Base-by-base conservation (phyloP, 2,797 vertebrate genomes). In the Xiphorhynchus erythropygius region DNA sequence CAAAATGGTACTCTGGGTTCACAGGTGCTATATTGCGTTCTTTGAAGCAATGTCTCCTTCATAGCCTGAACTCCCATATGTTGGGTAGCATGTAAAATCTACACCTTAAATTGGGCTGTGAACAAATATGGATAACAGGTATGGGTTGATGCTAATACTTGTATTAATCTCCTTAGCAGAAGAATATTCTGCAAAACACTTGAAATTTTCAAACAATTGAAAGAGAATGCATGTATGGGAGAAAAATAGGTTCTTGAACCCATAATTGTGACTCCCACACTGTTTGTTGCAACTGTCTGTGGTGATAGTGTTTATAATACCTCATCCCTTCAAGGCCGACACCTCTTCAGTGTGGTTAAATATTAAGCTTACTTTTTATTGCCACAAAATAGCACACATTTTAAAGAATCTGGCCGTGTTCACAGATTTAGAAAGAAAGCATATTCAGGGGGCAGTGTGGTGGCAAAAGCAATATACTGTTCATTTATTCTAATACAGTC, bases 191-290 rank as follows among this genome's bases (percentile, higher is more conserved):
- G 81, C 93, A 73, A 92, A 96, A 96, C 90, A 85, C 21, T 49
- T 78, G 44, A 97, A 96, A 97, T 97, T 79, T 97, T 91, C 84
- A 95, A 96, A 96, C 78, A 92, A 77, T 49, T 53, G 92, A 84
- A 89, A 96, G 67, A 95, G 89, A 96, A 93, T 95, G 85, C 97
- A 2, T 87, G 95, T 84, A 97, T 96, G 96, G 97, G 98, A 98
- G 97, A 96, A 96, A 90, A 96, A 96, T 44, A 94, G 93, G 91
- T 95, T 97, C 90, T 95, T 97, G 97, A 98, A 97, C 97, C 97
- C 95, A 39, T 97, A 97, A 98, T 97, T 98, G 97, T 95, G 90
- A 95, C 97, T 97, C 98, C 98, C 89, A 98, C 97, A 19, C 94
- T 97, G 84, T 97, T 97, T 98, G 96, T 97, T 97, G 92, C 93